Conservation (phyloP, 2,888 invertebrate genomes). For the Acleris holmiana region DNA sequence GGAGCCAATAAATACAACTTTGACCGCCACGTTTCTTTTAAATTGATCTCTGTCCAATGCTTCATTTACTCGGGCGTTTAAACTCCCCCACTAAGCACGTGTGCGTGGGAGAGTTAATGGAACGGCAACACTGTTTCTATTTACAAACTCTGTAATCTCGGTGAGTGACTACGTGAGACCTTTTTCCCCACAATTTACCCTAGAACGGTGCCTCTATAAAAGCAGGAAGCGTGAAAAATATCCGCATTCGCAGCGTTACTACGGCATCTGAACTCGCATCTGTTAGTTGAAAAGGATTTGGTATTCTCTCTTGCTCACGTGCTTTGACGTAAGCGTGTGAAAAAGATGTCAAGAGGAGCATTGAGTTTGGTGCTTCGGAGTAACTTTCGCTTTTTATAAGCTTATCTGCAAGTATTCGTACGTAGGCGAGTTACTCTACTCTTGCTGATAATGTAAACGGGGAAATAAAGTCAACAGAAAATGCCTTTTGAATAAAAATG, state of each 20-base stretch:
- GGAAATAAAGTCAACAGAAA: no score
- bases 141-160: constrained; percentile 30
- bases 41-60: neutral
- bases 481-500: no score
- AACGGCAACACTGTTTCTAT: constrained; percentile 23
- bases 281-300: neutral
- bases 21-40: constrained; percentile 2
- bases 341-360: no score
- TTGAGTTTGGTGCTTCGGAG: no score
- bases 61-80: neutral
- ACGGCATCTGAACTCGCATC: constrained; percentile 4
- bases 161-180: constrained; percentile 34
- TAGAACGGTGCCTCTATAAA: constrained; percentile 24
- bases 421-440: no score
- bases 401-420: no score
- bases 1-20: neutral
- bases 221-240: constrained; percentile 32
- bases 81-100: constrained; percentile 1
- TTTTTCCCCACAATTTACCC: constrained; percentile 35
- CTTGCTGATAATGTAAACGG: no score
- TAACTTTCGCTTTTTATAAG: no score
- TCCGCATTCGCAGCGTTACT: constrained; percentile 6
- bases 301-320: neutral
- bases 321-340: no score
- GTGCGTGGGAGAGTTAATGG: constrained; percentile 18